Conservation (phyloP, 2,888 invertebrate genomes). For the Seira musarum region DNA sequence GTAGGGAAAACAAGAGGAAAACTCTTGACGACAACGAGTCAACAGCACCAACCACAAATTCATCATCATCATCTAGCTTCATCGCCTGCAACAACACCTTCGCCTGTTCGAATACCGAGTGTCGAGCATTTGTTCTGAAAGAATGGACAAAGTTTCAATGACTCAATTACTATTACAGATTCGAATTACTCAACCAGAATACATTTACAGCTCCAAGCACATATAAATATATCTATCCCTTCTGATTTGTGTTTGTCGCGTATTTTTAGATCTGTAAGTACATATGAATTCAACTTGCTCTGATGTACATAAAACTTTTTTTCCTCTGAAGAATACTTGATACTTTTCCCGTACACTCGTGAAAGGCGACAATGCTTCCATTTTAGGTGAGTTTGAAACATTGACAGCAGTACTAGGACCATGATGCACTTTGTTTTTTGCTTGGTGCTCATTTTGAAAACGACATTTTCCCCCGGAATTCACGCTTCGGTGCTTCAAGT, state of each 20-base stretch:
- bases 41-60: slow-evolving; percentile 47
- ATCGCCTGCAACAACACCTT: slow-evolving; percentile 44
- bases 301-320: too few species aligned
- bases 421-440: background rate
- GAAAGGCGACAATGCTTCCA: too few species aligned
- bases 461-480: background rate
- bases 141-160: slow-evolving; percentile 26
- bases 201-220: too few species aligned
- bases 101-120: slow-evolving; percentile 46
- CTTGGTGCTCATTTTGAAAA: background rate
- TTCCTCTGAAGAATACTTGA: too few species aligned
- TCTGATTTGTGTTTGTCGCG: too few species aligned
- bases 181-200: background rate
- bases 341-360: too few species aligned
- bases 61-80: slow-evolving; percentile 50
- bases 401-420: too few species aligned
- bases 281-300: too few species aligned
- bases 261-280: too few species aligned
- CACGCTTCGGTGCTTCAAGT: background rate
- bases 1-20: background rate
- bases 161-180: slow-evolving; percentile 28
- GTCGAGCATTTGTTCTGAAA: slow-evolving; percentile 48
- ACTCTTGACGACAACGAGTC: background rate
- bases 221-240: too few species aligned
- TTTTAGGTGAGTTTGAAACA: too few species aligned